Base-by-base conservation (phyloP, 2,797 vertebrate genomes). In the Chrosomus eos region DNA sequence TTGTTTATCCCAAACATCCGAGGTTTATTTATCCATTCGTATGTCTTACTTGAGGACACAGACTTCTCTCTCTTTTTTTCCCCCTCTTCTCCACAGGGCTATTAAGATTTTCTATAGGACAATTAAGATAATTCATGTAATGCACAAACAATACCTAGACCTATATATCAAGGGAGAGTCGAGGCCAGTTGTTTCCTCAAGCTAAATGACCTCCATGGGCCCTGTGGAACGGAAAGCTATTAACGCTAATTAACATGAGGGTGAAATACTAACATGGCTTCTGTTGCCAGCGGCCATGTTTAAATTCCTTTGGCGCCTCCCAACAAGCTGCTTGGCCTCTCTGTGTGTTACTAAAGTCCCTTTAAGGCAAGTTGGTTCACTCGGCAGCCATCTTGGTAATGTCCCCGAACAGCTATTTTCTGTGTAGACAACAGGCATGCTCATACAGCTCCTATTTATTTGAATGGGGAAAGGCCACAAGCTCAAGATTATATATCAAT, bases 201-300 rank as follows among this genome's bases (percentile, higher is more conserved):
- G 91, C 90, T 90, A 92, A 92, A 90, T 90, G 89, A 92, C 90
- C 91, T 91, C 88, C 78, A 64, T 81, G 87, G 90, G 88, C 89
- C 91, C 87, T 78, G 83, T 89, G 90, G 89, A 91, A 91, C 84
- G 82, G 86, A 89, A 91, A 90, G 90, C 90, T 89, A 92, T 91
- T 92, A 92, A 90, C 87, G 88, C 90, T 91, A 92, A 92, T 92
- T 92, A 92, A 90, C 89, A 87, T 80, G 86, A 85, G 87, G 88
- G 87, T 90, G 88, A 91, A 91, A 92, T 89, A 89, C 91, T 91
- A 92, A 92, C 91, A 91, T 83, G 90, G 89, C 80, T 70, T 87
- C 81, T 88, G 86, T 87, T 90, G 89, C 89, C 85, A 87, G 89
- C 62, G 84, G 89, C 88, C 79, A 87, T 83, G 79, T 85, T 89